phyloP scores from a whole-genome alignment of 2,113 vertebrate genomes.

The Benthochromis sp. region DNA sequence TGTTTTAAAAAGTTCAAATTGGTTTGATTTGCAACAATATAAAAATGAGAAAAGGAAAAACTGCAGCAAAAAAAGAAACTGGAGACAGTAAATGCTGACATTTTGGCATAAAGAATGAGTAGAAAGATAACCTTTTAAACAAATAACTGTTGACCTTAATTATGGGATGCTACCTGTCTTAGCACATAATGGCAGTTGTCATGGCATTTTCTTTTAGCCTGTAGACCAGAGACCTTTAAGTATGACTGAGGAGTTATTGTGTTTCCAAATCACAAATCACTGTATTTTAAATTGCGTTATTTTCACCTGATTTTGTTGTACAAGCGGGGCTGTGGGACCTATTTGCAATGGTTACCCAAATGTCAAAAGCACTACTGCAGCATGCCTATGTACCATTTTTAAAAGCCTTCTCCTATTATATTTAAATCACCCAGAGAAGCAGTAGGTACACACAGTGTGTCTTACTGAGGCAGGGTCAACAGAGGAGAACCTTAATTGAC shows the following conservation, averaged over 20 bases:
- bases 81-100: background rate
- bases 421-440: background rate
- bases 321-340: background rate
- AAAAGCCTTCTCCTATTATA: background rate
- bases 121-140: background rate
- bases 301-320: background rate
- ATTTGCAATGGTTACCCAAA: background rate
- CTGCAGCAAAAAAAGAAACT: background rate
- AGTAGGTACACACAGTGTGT: background rate
- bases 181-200: background rate
- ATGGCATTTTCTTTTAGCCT: background rate
- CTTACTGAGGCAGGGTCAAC: background rate
- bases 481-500: conserved; percentile 34
- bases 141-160: background rate
- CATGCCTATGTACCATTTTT: background rate
- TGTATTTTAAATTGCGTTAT: background rate
- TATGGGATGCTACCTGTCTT: background rate
- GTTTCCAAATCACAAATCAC: background rate
- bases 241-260: background rate
- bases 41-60: background rate
- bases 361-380: background rate
- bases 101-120: background rate
- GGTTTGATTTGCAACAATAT: background rate
- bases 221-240: background rate
- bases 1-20: background rate